These are phyloP conservation scores for Chloroceryle amazona DNA, from an alignment of 2,797 vertebrate genomes.

Conservation along the genomic window DNA sequence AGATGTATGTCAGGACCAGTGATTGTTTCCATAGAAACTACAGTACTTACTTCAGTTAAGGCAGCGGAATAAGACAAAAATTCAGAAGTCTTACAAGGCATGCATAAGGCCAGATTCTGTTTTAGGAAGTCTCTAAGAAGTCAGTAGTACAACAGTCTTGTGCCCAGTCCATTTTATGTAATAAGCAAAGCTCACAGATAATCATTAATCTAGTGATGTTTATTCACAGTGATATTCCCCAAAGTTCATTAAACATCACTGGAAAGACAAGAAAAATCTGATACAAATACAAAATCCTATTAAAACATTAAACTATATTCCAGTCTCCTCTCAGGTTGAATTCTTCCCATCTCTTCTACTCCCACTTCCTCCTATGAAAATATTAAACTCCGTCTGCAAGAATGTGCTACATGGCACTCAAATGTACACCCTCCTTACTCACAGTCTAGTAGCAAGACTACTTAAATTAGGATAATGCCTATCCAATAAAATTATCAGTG, in stretches of 20 bases:
- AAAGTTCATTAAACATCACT: neutral
- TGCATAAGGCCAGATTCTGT: neutral
- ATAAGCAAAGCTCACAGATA: neutral
- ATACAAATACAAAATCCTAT: neutral
- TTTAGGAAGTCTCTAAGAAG: neutral
- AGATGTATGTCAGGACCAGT: neutral
- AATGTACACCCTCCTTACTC: neutral
- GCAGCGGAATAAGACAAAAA: neutral
- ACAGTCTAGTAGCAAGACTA: neutral
- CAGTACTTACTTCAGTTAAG: neutral
- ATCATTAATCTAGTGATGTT: neutral
- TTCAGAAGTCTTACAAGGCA: constrained; percentile 12
- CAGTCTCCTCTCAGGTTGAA: neutral
- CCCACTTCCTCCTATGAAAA: neutral
- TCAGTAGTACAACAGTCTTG: neutral
- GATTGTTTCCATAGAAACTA: constrained; percentile 64
- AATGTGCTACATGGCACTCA: neutral
- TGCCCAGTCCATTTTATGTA: neutral
- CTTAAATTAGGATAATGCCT: neutral
- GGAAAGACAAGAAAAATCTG: neutral
- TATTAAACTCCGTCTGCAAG: neutral
- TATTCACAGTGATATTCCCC: neutral
- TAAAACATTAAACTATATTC: neutral
- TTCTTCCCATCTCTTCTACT: neutral
- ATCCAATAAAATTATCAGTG: neutral